phyloP scores from a whole-genome alignment of 2,888 invertebrate genomes.

The Pseudoips prasinana region DNA sequence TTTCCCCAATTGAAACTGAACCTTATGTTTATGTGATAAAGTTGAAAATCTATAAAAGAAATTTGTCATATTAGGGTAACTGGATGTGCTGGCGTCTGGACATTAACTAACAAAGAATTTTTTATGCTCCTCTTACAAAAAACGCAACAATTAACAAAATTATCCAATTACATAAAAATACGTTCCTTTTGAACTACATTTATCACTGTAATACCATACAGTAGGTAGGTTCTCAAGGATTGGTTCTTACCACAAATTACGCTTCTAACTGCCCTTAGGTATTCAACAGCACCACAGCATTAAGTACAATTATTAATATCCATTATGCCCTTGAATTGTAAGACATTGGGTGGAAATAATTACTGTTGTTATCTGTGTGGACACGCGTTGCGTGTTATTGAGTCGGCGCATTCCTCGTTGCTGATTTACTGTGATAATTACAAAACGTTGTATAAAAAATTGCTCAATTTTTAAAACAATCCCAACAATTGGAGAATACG shows the following conservation, averaged over 20 bases:
- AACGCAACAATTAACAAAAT: too few species aligned
- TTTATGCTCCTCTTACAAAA: too few species aligned
- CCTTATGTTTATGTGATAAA: too few species aligned
- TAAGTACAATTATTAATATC: slow-evolving; percentile 36
- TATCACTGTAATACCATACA: slow-evolving; percentile 3
- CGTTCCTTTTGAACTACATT: too few species aligned
- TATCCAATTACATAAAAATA: too few species aligned
- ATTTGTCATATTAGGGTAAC: too few species aligned
- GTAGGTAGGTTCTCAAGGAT: slow-evolving; percentile 3
- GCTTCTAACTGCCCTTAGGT: slow-evolving; percentile 16
- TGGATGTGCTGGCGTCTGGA: too few species aligned
- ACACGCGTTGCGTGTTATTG: slow-evolving; percentile 55
- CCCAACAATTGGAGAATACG: too few species aligned
- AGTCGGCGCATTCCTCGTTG: slow-evolving; percentile 42
- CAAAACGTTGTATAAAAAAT: slow-evolving; percentile 51
- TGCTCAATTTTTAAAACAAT: slow-evolving; percentile 55
- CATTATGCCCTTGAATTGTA: slow-evolving; percentile 58
- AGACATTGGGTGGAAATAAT: slow-evolving; percentile 57
- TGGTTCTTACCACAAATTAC: slow-evolving; percentile 21
- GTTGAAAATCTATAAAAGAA: too few species aligned
- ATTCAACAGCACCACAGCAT: slow-evolving; percentile 25
- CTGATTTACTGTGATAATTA: slow-evolving; percentile 61
- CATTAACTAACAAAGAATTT: too few species aligned
- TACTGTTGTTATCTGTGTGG: slow-evolving; percentile 49
- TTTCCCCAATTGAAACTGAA: too few species aligned